Conservation (phyloP, 2,113 vertebrate species). For the Nibea albiflora region DNA sequence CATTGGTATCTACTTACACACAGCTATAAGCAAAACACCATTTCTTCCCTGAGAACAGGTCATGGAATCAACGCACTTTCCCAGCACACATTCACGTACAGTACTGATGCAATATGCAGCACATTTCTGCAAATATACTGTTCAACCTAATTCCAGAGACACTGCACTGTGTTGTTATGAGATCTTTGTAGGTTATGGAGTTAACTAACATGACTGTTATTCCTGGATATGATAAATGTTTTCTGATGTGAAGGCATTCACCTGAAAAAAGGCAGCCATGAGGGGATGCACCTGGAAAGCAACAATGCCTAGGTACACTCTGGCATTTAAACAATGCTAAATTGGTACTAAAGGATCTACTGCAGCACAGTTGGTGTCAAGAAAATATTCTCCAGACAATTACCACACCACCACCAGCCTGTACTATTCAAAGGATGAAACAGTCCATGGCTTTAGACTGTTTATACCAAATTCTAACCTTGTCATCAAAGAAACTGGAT, state of each 20-base stretch:
- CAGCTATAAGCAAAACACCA: background rate
- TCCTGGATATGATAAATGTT: background rate
- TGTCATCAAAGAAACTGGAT: background rate
- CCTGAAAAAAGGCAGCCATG: background rate
- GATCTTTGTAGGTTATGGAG: constrained; percentile 1
- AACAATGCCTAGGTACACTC: background rate
- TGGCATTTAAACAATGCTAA: constrained; percentile 16
- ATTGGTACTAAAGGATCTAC: background rate
- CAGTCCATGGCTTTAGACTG: background rate
- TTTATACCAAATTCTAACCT: constrained; percentile 16
- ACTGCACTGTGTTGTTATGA: background rate
- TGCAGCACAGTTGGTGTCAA: background rate
- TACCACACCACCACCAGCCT: background rate
- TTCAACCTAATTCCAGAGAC: background rate
- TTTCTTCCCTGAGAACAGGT: background rate
- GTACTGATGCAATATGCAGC: background rate
- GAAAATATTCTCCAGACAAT: constrained; percentile 2
- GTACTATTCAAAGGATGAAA: background rate
- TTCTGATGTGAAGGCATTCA: background rate
- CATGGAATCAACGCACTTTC: constrained; percentile 1
- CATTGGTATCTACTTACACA: background rate
- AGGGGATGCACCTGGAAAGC: constrained; percentile 6
- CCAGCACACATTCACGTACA: background rate
- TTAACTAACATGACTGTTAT: constrained; percentile 6
- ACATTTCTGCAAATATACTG: background rate